Evolutionary conservation across 2,113 vertebrate genomes (phyloP).

Genomic region (Crypturellus undulatus): DNA sequence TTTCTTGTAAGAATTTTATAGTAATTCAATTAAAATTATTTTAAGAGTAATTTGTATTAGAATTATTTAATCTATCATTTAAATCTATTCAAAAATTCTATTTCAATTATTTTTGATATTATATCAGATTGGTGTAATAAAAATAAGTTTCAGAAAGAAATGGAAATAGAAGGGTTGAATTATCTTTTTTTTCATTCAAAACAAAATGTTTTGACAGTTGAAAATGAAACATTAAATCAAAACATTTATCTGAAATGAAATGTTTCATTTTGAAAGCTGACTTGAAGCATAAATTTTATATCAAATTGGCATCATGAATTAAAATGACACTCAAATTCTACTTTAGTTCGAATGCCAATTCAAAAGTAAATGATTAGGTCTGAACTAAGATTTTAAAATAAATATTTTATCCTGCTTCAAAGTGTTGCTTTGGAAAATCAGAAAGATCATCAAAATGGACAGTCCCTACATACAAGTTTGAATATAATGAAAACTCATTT

Average conservation of each 20-base stretch:
- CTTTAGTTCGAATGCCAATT: neutral
- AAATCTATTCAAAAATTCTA: neutral
- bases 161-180: rapidly evolving
- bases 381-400: neutral
- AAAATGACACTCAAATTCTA: neutral
- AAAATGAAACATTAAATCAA: neutral
- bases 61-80: neutral
- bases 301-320: neutral
- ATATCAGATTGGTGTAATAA: neutral
- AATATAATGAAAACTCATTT: neutral
- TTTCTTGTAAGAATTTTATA: neutral
- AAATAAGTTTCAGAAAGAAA: neutral
- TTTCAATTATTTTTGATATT: neutral
- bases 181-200: neutral
- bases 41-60: neutral
- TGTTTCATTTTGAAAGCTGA: neutral
- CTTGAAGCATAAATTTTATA: neutral
- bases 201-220: neutral
- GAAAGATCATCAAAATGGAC: neutral
- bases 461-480: neutral
- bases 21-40: neutral
- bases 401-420: neutral
- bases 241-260: neutral
- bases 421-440: neutral
- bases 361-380: neutral